Base-by-base conservation (phyloP, 2,888 invertebrate species). In the Lutraria lutraria region DNA sequence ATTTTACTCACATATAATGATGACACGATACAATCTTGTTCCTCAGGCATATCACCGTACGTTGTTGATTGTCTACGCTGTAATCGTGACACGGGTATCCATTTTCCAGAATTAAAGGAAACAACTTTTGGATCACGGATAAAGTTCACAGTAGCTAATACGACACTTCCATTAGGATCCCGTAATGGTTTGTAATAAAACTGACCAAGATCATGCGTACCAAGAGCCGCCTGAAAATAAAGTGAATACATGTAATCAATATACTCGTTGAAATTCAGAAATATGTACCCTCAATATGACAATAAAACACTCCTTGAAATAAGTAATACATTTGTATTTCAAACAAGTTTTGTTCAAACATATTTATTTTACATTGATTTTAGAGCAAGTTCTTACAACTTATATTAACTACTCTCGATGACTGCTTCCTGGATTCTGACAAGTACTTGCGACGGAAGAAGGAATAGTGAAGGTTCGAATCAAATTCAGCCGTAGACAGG, bases 191-290 rank as follows among this genome's bases (percentile, higher is more conserved):
- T 98, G 97, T 99, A 98, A 97, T 98, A 99, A 81, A 99, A 97
- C 96, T 99, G 99, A 8, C 99, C 99, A 95, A 99, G 97, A 96
- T 99, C 99, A 95, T 98, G 98, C 88, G 99, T 97, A 93, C 99
- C 98, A 12, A 99, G 97, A 0, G 99, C 98, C 34, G 98, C 98
- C 97, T 99, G 97, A 21, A 95, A 95, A 16, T 15, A 79, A 29
- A 31, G 52, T 81, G 25, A 81, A 43, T 43, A 34, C 29, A 79
- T 34, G 4, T 19, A 3, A 34, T 31, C n/a, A 43, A 43, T 43
- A 43, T 8, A 4, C 43, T 2, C 8, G 8, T 8, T 4, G 8
- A 43, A 43, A 43, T 43, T 43, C 8, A 43, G 43, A 43, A 43
- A 43, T 43, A 43, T 43, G 43, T 43, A n/a, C n/a, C n/a, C n/a